Evolutionary conservation across 64 coral and sea anemone species (phyloP), one percentile per base, ranked within the genome.

Genomic region (Montipora efflorescens): DNA sequence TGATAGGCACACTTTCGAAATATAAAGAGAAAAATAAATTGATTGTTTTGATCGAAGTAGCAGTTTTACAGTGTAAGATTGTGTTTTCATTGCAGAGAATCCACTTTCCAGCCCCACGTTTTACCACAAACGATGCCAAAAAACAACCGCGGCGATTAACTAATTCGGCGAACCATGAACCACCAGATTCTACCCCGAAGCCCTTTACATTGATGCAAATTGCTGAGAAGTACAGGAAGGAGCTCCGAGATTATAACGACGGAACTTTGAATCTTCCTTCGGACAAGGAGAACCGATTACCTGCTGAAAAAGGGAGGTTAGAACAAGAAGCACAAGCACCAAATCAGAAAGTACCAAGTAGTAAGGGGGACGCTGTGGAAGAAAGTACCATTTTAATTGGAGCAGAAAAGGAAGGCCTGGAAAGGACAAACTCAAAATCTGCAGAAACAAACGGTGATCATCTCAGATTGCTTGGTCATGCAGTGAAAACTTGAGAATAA

Each of bases 161-260:
- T 52, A 16, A 16, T 19, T 3, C 49, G 11, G 11, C 53, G 23
- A 87, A 16, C 12, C n/a, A 79, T 22, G 51, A 82, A 61, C 52
- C 14, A 19, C 28, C 28, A 49, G n/a, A 78, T 67, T 14, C 82
- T 19, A 71, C 79, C 13, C 61, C 13, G 12, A 74, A 71, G 1
- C 47, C 46, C 8, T 93, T 80, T 52, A 75, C 84, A 15, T 59
- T 88, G 47, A 75, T 93, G 48, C 84, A 93, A 80, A 88, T 93
- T 5, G 84, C 84, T n/a, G 83, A 93, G 20, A 93, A 93, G 36
- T 93, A 93, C 84, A 59, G 92, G 8, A 93, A 75, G 80, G 92
- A 93, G 75, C 61, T 78, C 46, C 68, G 46, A 25, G 78, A 79
- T 4, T 55, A 70, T 78, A 88, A 80, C 18, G 44, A 88, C 9